These are phyloP conservation scores for Dinocampus coccinellae DNA, from an alignment of 2,888 invertebrate genomes.

Conservation along the genomic window DNA sequence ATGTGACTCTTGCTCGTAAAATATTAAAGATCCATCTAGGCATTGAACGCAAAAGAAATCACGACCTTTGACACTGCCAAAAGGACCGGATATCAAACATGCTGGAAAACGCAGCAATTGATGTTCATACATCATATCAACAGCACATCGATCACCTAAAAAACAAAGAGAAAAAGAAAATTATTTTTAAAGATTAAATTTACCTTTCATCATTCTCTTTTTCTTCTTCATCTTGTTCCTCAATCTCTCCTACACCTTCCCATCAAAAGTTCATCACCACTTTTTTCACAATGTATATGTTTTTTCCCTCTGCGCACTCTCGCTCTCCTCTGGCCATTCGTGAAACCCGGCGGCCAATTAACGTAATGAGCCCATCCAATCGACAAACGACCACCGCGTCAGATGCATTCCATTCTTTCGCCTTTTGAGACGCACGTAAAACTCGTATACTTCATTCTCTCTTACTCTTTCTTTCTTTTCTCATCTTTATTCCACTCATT, in stretches of 20 bases:
- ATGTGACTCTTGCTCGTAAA: slow-evolving; percentile 94
- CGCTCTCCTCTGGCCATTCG: slow-evolving; percentile 13
- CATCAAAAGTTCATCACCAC: background rate
- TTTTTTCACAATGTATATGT: background rate
- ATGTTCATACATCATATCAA: slow-evolving; percentile 85
- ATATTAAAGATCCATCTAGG: slow-evolving; percentile 88
- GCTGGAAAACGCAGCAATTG: slow-evolving; percentile 82
- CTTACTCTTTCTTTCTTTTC: background rate
- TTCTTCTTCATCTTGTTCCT: background rate
- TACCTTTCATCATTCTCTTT: background rate
- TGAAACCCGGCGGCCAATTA: slow-evolving; percentile 36
- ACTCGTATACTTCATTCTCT: background rate
- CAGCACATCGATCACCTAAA: slow-evolving; percentile 77
- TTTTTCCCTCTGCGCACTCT: slow-evolving; percentile 13
- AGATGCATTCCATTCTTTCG: slow-evolving; percentile 31
- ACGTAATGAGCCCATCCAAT: slow-evolving; percentile 37
- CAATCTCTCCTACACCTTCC: too few species aligned
- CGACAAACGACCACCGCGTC: slow-evolving; percentile 15
- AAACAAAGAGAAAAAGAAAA: background rate
- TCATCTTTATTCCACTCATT: too few species aligned
- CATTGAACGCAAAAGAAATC: slow-evolving; percentile 94
- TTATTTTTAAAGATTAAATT: background rate
- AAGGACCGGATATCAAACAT: slow-evolving; percentile 85
- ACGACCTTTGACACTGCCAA: slow-evolving; percentile 85
- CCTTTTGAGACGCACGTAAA: background rate